phyloP scores from a whole-genome alignment of 2,797 vertebrate species.

The Lutjanus campechanus region DNA sequence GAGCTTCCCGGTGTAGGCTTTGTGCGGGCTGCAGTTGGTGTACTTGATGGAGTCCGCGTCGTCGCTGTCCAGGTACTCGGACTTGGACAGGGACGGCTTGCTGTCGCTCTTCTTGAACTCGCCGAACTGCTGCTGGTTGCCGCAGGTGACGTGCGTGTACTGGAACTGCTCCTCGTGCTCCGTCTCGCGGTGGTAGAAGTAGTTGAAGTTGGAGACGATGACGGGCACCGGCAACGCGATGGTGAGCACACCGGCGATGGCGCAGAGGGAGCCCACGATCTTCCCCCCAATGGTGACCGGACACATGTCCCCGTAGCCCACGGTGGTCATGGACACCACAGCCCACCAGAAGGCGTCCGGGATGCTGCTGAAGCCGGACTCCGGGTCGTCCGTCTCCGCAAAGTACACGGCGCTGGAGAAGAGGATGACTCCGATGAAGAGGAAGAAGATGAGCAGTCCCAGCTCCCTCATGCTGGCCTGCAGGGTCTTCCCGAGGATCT shows the following conservation, averaged over 20 bases:
- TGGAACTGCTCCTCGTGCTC: conserved; percentile 94
- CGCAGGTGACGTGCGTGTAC: conserved; percentile 95
- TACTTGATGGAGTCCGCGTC: conserved; percentile 89
- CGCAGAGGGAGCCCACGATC: conserved; percentile 95
- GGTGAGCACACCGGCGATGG: conserved; percentile 94
- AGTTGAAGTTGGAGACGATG: conserved; percentile 98
- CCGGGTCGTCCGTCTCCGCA: conserved; percentile 93
- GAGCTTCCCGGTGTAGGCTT: conserved; percentile 89
- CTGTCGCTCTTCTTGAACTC: conserved; percentile 89
- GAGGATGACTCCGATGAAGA: conserved; percentile 93
- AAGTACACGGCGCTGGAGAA: conserved; percentile 97
- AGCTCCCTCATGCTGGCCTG: conserved; percentile 95
- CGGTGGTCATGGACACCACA: conserved; percentile 96
- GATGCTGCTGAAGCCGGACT: conserved; percentile 93
- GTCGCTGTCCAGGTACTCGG: conserved; percentile 88
- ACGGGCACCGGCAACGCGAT: conserved; percentile 95
- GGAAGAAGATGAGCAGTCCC: conserved; percentile 94
- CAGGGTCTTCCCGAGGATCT: conserved; percentile 92
- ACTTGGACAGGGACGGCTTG: conserved; percentile 88
- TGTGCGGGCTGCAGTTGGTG: conserved; percentile 91
- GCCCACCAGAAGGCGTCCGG: conserved; percentile 99
- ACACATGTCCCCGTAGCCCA: conserved; percentile 97
- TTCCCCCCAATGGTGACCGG: conserved; percentile 96
- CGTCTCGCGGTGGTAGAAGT: conserved; percentile 97
- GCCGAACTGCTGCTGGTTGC: conserved; percentile 86